These are phyloP conservation scores for Anoplophora glabripennis DNA, from an alignment of 1,140 invertebrate species.

Conservation along the genomic window DNA sequence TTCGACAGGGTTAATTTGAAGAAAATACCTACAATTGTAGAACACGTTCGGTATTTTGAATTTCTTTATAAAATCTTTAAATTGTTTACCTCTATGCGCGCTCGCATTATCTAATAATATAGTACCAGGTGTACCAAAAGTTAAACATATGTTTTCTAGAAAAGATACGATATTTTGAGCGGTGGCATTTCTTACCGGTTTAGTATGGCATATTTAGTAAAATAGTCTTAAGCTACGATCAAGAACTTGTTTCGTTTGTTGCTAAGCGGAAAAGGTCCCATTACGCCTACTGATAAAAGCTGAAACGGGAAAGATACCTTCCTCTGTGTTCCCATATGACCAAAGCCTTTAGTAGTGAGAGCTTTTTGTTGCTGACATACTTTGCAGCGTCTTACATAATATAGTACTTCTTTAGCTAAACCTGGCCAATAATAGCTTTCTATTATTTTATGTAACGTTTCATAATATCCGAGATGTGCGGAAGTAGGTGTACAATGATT, in stretches of 20 bases:
- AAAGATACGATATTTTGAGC: conserved; percentile 10
- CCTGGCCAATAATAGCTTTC: conserved; percentile 24
- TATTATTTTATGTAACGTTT: conserved; percentile 11
- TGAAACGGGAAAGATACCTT: conserved; percentile 20
- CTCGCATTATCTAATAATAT: conserved; percentile 32
- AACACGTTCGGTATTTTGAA: conserved; percentile 22
- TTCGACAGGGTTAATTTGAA: conserved; percentile 26
- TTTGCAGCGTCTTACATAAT: conserved; percentile 9
- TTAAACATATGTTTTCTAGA: conserved; percentile 20
- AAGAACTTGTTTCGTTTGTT: conserved; percentile 17
- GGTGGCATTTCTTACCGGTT: conserved; percentile 15
- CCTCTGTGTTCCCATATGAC: conserved; percentile 13
- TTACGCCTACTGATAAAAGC: conserved; percentile 12
- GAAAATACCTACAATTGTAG: conserved; percentile 10
- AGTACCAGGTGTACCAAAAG: conserved; percentile 28
- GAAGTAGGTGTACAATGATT: conserved; percentile 11
- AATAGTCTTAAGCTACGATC: conserved; percentile 18
- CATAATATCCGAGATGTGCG: conserved; percentile 13
- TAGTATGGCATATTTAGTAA: conserved; percentile 24
- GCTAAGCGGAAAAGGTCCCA: conserved; percentile 18
- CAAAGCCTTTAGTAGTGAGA: neutral
- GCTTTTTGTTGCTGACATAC: neutral
- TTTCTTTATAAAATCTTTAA: conserved; percentile 22
- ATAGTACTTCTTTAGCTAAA: conserved; percentile 1
- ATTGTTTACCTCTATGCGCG: conserved; percentile 30